Base-by-base conservation (phyloP, 2,888 invertebrate genomes). In the Melanotus villosus region DNA sequence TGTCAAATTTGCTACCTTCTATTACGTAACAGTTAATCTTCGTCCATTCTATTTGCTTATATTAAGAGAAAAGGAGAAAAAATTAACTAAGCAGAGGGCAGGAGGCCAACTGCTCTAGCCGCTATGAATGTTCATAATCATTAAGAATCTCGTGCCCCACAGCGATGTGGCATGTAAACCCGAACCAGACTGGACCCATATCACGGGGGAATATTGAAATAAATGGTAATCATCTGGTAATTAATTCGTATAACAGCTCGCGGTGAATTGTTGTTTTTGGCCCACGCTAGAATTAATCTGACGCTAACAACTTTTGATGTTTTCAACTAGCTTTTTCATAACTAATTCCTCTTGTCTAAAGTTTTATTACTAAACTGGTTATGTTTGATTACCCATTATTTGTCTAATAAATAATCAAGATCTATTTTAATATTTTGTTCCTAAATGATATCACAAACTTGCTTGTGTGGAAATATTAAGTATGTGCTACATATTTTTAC, bases 181-280 rank as follows among this genome's bases (percentile, higher is more conserved):
- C 47, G 56, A 63, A 60, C 65, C 63, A 70, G 66, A 58, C 73
- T 60, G 67, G 74, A 71, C 77, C 76, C 75, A 70, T 70, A 75
- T 71, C 76, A 69, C 65, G 65, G 66, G 16, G 71, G 74, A 76
- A 77, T 77, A 78, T 78, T 78, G 77, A 78, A 78, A 78, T 78
- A 78, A 78, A 78, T 78, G 78, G 72, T 78, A 78, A 77, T 76
- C 72, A 76, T 75, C 71, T 71, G 69, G 73, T 77, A 77, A 78
- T 78, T 76, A 76, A 77, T 76, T 75, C 76, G 71, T 75, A 74
- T 75, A 75, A 74, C 74, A 73, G 69, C 69, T 70, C 54, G 59
- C 65, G 67, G 69, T 75, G 71, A 73, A 73, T 65, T 67, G 71
- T 67, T 67, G 67, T 63, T 71, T 68, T 36, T 65, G 60, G 67